Percentiles rank a stretch among this genome's conserved stretches.
Evolutionary conservation across 2,113 vertebrate species (phyloP).

Genomic region (Tragelaphus strepsiceros): DNA sequence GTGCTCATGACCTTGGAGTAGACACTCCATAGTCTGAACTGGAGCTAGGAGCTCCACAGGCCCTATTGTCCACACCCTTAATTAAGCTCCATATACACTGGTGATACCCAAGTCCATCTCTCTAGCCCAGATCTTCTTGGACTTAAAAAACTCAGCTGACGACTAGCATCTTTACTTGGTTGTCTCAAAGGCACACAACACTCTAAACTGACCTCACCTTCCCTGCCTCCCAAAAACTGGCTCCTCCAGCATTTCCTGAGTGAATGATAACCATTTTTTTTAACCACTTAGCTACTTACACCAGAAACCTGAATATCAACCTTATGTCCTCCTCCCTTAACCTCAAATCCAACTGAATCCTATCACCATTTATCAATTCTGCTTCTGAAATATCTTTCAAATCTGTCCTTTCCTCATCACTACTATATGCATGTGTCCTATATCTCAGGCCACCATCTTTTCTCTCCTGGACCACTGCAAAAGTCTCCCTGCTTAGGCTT

Average conservation of each 20-base stretch:
- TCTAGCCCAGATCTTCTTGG: background rate
- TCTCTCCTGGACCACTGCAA: background rate
- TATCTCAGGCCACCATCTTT: background rate
- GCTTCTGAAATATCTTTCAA: slow-evolving; percentile 2
- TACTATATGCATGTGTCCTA: background rate
- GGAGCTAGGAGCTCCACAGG: background rate
- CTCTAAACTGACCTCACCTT: background rate
- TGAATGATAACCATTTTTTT: background rate
- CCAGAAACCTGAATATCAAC: background rate
- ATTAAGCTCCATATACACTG: background rate
- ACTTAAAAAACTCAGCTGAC: slow-evolving; percentile 6
- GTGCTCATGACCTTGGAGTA: background rate
- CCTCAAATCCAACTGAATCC: background rate
- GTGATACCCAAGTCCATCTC: background rate
- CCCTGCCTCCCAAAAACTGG: background rate
- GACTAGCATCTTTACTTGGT: background rate
- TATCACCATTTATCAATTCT: background rate
- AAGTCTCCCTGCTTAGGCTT: background rate
- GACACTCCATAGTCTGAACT: background rate
- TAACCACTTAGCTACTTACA: background rate
- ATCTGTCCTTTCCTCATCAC: background rate
- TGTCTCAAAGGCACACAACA: background rate
- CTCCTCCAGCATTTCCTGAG: background rate
- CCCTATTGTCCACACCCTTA: background rate
- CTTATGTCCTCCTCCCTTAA: background rate